These are phyloP conservation scores for Campoplex nolae DNA, from an alignment of 2,888 invertebrate genomes.

Conservation along the genomic window DNA sequence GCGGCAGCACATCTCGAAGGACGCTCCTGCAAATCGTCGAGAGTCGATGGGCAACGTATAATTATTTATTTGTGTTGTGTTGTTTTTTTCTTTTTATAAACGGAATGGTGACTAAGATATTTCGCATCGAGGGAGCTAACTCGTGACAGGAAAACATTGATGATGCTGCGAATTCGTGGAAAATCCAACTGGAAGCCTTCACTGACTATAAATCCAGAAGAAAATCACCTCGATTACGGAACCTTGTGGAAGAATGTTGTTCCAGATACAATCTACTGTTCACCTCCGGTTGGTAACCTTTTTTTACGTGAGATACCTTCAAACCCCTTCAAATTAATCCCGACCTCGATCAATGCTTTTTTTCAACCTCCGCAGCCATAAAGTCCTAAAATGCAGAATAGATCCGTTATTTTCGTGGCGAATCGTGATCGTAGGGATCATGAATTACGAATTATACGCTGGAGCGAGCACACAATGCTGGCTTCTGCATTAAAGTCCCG, in stretches of 20 bases:
- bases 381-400: slow-evolving; percentile 16
- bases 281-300: neutral
- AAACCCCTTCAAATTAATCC: neutral
- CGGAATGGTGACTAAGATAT: slow-evolving; percentile 32
- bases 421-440: slow-evolving; percentile 46
- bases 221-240: slow-evolving; percentile 13
- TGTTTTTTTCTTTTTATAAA: neutral
- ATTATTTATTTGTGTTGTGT: slow-evolving; percentile 7
- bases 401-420: slow-evolving; percentile 24
- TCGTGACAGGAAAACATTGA: slow-evolving; percentile 25
- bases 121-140: slow-evolving; percentile 6
- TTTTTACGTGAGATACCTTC: neutral
- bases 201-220: neutral
- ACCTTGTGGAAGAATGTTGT: slow-evolving; percentile 18
- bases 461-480: neutral
- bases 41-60: slow-evolving; percentile 4
- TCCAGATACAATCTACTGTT: slow-evolving; percentile 1
- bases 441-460: slow-evolving; percentile 41
- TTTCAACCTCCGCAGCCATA: neutral
- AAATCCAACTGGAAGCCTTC: neutral
- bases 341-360: slow-evolving; percentile 10
- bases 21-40: slow-evolving; percentile 33
- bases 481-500: slow-evolving; percentile 45
- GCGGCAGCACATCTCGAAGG: neutral
- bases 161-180: slow-evolving; percentile 19